Conservation (phyloP, 2,797 vertebrate genomes). For the Enteromius afrohamiltoni region DNA sequence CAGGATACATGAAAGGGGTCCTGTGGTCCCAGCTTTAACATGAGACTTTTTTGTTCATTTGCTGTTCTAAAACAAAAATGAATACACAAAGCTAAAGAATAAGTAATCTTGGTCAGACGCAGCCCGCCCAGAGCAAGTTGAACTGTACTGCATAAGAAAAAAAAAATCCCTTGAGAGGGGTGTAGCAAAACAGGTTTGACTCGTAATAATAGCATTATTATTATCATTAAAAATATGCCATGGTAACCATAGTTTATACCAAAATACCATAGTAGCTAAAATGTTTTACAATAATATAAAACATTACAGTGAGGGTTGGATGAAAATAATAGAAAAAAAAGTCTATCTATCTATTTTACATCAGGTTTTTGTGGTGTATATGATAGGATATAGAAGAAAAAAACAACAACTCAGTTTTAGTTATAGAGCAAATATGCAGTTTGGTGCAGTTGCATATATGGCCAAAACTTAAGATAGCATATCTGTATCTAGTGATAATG, state of each 20-base stretch:
- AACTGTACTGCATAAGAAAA: background rate
- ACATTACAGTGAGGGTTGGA: background rate
- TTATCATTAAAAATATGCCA: background rate
- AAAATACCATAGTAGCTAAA: background rate
- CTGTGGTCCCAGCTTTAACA: constrained; percentile 56
- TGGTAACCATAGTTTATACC: background rate
- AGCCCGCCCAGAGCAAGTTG: constrained; percentile 61
- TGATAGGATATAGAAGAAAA: background rate
- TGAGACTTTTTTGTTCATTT: constrained; percentile 63
- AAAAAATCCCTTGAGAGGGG: background rate
- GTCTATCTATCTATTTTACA: background rate
- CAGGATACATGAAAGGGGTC: constrained; percentile 60
- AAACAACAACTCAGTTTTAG: background rate
- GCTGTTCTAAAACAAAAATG: constrained; percentile 73
- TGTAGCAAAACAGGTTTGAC: constrained; percentile 23
- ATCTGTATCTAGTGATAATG: no score
- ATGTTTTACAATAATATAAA: background rate
- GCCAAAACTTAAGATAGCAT: no score
- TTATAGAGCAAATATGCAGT: background rate
- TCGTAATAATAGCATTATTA: background rate
- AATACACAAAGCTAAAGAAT: constrained; percentile 62
- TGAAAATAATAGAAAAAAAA: no score
- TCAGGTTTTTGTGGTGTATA: background rate
- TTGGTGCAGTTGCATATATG: no score
- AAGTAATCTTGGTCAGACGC: constrained; percentile 75